These are phyloP conservation scores for Microcebus tavaratra DNA, from an alignment of 2,113 vertebrate genomes.

Conservation along the genomic window DNA sequence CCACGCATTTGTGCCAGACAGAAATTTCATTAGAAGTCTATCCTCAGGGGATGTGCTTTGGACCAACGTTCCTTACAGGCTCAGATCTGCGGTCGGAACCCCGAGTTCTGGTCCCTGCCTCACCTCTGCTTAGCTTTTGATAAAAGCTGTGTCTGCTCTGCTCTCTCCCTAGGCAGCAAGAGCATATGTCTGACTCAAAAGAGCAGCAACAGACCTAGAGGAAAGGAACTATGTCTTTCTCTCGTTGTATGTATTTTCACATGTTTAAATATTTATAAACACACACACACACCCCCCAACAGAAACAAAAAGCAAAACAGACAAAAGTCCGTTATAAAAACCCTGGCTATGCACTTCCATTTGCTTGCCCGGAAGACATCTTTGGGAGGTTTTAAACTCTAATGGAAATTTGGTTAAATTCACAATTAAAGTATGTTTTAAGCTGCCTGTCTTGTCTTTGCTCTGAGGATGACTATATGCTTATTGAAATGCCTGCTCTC, in stretches of 20 bases:
- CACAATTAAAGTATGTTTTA: not conserved
- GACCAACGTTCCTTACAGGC: too few relatives aligned
- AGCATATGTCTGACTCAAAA: not conserved
- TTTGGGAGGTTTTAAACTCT: not conserved
- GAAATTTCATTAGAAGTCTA: not conserved
- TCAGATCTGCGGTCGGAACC: not conserved
- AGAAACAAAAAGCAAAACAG: not conserved
- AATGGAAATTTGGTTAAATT: not conserved
- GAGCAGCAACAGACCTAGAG: not conserved
- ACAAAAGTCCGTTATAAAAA: not conserved
- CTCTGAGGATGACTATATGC: not conserved
- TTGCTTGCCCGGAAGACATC: not conserved
- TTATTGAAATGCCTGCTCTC: not conserved
- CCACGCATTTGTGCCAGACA: too few relatives aligned
- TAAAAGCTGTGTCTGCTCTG: not conserved
- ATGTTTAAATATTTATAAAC: not conserved
- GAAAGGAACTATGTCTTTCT: not conserved
- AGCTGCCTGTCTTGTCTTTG: not conserved
- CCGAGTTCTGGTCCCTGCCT: not conserved
- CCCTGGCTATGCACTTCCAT: not conserved
- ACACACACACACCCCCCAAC: not conserved
- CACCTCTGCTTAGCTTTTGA: not conserved
- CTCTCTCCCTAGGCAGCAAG: not conserved
- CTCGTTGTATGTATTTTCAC: not conserved
- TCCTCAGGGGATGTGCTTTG: not conserved